phyloP scores from a whole-genome alignment of 2,888 invertebrate genomes.

The Calliopum simillimum region DNA sequence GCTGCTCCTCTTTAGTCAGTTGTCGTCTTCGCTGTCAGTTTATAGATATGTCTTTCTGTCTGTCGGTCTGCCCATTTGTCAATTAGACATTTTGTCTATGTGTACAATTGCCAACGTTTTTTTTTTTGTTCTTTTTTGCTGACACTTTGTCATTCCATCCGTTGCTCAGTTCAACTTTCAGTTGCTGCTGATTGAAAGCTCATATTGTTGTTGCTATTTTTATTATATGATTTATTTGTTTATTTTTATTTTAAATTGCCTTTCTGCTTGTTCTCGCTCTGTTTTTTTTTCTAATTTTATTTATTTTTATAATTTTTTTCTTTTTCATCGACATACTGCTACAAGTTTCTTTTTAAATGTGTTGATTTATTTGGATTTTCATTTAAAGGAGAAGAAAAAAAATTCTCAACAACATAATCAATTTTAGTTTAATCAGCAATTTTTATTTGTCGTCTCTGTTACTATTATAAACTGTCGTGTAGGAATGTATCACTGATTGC shows the following conservation, averaged over 20 bases:
- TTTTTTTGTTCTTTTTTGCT: neutral
- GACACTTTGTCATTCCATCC: neutral
- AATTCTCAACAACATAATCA: neutral
- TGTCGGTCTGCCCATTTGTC: neutral
- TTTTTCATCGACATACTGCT: neutral
- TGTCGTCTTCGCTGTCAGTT: too few species aligned
- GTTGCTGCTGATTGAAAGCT: neutral
- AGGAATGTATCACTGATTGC: neutral
- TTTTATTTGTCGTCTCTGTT: neutral
- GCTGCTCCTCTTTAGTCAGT: neutral
- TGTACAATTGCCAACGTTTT: neutral
- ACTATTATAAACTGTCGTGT: neutral
- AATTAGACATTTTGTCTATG: neutral
- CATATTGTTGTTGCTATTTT: neutral
- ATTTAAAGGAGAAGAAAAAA: too few species aligned
- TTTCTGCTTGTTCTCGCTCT: neutral
- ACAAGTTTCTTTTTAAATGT: neutral
- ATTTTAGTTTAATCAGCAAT: neutral
- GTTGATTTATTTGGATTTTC: too few species aligned
- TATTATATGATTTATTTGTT: conserved; percentile 4
- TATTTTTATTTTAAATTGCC: too few species aligned
- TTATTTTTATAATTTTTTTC: conserved; percentile 9
- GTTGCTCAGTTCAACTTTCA: neutral
- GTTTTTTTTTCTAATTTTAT: neutral
- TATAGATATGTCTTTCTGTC: neutral